Base-by-base conservation (phyloP, 2,888 invertebrate species). In the Plebejus argus region DNA sequence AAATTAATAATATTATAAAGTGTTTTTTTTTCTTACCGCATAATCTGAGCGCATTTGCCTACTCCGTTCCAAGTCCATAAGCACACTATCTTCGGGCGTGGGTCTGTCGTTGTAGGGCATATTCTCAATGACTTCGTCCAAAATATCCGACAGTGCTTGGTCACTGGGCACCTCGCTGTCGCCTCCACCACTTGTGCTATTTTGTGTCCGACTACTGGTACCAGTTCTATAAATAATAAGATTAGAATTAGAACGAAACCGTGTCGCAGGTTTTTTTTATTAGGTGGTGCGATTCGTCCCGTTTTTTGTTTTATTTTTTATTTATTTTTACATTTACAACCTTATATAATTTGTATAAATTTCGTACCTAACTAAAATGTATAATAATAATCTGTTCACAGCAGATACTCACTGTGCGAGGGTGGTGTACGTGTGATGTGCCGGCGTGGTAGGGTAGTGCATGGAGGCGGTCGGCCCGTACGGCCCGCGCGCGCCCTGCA, bases 71-170 rank as follows among this genome's bases (percentile, higher is more conserved):
- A 86, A 74, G 75, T 84, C 86, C 81, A 83, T 80, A 20, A 85
- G 88, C 76, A 85, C 86, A 80, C 83, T 88, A 79, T 86, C 87
- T 76, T 90, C 91, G 15, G 88, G 86, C 53, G 86, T 83, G 23
- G 87, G 84, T 18, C 91, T 87, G 78, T 94, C 94, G 82, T 97
- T 97, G 77, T 83, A 83, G 79, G 97, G 96, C 88, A 96, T 96
- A 85, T 96, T 96, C 81, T 98, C 97, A 86, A 98, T 97, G 79
- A 98, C 97, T 88, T 97, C 96, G 91, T 98, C 98, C 82, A 98
- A 91, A 83, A 98, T 96, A 84, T 97, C 97, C 3, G 98, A 97
- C 76, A 98, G 94, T 80, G 97, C 95, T 76, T 96, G 96, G 90
- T 97, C 97, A 78, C 95, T 90, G 49, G 94, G 89, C 82, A 90